Percentiles rank a stretch among this genome's conserved stretches.
Evolutionary conservation across 2,888 invertebrate species (phyloP).

Genomic region (Notodromas monacha): DNA sequence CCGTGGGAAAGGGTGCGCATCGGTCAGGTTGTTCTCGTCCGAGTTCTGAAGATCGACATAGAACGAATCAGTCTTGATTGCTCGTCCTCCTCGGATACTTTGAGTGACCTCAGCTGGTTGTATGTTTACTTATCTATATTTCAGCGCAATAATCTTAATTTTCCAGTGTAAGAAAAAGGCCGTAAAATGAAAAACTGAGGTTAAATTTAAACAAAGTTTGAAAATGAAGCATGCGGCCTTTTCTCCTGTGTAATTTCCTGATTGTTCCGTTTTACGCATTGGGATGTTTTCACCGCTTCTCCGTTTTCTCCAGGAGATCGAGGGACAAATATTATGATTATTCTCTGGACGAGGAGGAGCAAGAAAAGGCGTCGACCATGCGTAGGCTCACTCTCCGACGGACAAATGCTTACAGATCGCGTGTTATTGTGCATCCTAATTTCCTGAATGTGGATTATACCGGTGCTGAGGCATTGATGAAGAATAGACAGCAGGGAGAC

Average conservation of each 20-base stretch:
- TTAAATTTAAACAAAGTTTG: too few species aligned
- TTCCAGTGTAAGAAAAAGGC: too few species aligned
- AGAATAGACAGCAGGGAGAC: constrained; percentile 76
- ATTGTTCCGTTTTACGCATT: too few species aligned
- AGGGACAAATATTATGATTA: constrained; percentile 71
- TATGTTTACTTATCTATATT: too few species aligned
- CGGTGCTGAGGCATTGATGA: constrained; percentile 68
- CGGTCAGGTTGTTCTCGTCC: constrained; percentile 47
- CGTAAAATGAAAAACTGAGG: too few species aligned
- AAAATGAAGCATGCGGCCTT: too few species aligned
- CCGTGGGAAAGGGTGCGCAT: constrained; percentile 65
- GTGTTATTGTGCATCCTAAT: constrained; percentile 85
- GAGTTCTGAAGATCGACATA: constrained; percentile 79
- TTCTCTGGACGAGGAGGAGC: constrained; percentile 44
- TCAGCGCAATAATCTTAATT: too few species aligned
- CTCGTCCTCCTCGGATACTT: too few species aligned
- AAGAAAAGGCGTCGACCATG: constrained; percentile 37
- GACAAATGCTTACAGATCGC: constrained; percentile 64
- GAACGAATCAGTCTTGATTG: constrained; percentile 75
- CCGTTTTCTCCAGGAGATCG: constrained; percentile 41
- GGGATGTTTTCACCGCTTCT: too few species aligned
- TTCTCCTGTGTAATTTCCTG: too few species aligned
- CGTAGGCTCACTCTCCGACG: constrained; percentile 39
- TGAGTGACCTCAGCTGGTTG: too few species aligned
- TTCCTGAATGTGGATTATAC: constrained; percentile 84